A percentile compares a stretch with the other conserved stretches of the same genome.
These are phyloP conservation scores for Drosophila ezoana DNA, from an alignment of 2,888 invertebrate species.

Conservation along the genomic window DNA sequence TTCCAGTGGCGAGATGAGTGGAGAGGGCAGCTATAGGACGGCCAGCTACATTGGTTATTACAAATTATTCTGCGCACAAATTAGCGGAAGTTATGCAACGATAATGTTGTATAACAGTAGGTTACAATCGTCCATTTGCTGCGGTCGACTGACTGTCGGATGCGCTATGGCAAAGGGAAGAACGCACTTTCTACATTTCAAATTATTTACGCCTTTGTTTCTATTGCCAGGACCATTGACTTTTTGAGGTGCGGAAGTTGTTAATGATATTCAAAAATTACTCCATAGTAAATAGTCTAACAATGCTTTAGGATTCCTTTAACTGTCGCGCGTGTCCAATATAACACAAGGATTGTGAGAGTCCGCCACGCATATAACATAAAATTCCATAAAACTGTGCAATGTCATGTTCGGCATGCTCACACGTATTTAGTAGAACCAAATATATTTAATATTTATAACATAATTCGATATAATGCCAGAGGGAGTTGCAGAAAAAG, in stretches of 20 bases:
- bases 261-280: too few species aligned
- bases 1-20: neutral
- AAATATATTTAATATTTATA: constrained; percentile 76
- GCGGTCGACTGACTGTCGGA: constrained; percentile 11
- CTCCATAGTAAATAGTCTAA: constrained; percentile 47
- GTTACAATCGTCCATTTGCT: constrained; percentile 9
- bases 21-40: neutral
- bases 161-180: neutral
- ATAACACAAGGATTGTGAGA: constrained; percentile 3
- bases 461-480: constrained; percentile 77
- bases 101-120: constrained; percentile 55
- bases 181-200: too few species aligned
- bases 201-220: too few species aligned
- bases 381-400: constrained; percentile 58
- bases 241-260: too few species aligned
- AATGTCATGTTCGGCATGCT: constrained; percentile 40
- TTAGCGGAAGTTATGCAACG: constrained; percentile 71
- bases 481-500: constrained; percentile 41
- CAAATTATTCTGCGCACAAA: constrained; percentile 52
- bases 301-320: constrained; percentile 41
- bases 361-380: constrained; percentile 54
- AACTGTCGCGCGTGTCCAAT: neutral
- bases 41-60: constrained; percentile 45
- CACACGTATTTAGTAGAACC: constrained; percentile 55
- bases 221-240: too few species aligned